Evolutionary conservation across 2,797 vertebrate species (phyloP), one percentile per base, ranked within the genome.

Genomic region (Lagorchestes hirsutus): DNA sequence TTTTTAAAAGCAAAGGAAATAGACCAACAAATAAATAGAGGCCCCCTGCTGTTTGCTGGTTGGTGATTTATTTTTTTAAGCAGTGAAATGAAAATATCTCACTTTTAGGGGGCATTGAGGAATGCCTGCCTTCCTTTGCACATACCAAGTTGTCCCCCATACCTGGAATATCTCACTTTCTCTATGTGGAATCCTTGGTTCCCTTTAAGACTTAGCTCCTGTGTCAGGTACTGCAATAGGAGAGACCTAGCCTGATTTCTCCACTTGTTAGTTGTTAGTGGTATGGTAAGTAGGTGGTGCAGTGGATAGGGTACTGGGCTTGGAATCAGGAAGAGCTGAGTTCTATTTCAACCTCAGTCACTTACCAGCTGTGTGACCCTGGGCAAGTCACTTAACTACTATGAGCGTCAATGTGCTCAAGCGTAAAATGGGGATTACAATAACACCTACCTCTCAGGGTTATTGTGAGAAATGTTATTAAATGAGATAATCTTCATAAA

Each of bases 1-100:
- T 3, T 92, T 93, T 94, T 50, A 82, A 82, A 82, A 58, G 52
- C 57, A 93, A 96, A 94, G 54, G 40, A 92, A 93, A 52, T 90
- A 92, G 92, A 1, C 46, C 40, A 82, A 46, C 74, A 46, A 46
- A 82, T 46, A 82, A 82, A 40, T 46, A 82, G 74, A 46, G 22
- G 18, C 40, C 74, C 40, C 10, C 40, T 27, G 40, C 18, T 82
- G 40, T 82, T 82, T 82, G 40, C 74, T 27, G 5, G 46, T 82
- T 82, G 74, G 22, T 14, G 29, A 46, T 82, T 74, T 40, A 46
- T 46, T 27, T 82, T 46, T 46, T 46, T 46, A 46, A 56, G 46
- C 22, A 46, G 9, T 82, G 9, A 82, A 82, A 82, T 82, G 74
- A 11, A 82, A 82, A 46, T 82, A 94, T 28, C 5, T 12, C 18